Conservation (phyloP, 53 echinoderm and acorn worm genomes). For the Pentamera pediparva region DNA sequence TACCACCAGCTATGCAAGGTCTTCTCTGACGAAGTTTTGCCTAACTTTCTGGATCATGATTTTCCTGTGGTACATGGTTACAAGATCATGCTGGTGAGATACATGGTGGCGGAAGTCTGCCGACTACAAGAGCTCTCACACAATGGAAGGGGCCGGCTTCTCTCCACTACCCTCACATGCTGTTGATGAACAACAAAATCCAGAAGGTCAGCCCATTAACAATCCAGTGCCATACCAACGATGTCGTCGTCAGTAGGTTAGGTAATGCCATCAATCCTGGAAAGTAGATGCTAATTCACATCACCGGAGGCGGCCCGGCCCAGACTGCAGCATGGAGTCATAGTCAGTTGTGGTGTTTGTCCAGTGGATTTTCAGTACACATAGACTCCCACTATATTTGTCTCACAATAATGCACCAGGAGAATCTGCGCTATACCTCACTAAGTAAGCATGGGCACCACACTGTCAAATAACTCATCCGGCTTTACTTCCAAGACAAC, state of each 20-base stretch:
- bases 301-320: conserved; percentile 33
- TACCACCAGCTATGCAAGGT: conserved; percentile 34
- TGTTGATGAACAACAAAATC: neutral
- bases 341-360: conserved; percentile 26
- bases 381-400: neutral
- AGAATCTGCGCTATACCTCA: neutral
- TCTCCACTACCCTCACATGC: neutral
- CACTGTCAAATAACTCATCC: neutral
- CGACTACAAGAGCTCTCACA: neutral
- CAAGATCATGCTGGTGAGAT: conserved; percentile 36
- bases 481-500: neutral
- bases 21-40: conserved; percentile 10
- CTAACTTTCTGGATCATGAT: conserved; percentile 48
- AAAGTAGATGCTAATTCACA: conserved; percentile 1
- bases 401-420: neutral
- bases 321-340: conserved; percentile 39
- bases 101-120: conserved; percentile 4
- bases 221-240: conserved; percentile 39
- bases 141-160: conserved; percentile 1
- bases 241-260: neutral
- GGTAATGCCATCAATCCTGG: neutral
- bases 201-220: conserved; percentile 14
- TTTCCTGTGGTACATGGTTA: conserved; percentile 27
- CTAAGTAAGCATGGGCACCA: neutral
- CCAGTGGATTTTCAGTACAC: conserved; percentile 1